Base-by-base conservation (phyloP, 53 echinoderm and acorn worm genomes). In the Hippasteria phrygiana region DNA sequence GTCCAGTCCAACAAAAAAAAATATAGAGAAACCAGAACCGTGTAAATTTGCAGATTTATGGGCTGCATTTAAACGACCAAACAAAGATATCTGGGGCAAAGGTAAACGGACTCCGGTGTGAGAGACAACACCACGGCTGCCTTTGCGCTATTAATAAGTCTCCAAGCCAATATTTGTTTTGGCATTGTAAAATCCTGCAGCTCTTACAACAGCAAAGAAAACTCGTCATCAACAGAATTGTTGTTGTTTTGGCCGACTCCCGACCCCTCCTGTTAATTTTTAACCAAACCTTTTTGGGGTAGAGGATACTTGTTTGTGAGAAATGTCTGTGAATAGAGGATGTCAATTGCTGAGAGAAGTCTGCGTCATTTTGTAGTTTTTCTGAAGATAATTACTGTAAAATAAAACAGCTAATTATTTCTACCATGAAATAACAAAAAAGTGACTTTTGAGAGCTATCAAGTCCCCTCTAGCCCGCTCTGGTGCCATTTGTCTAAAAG, bases 141-240 rank as follows among this genome's bases (percentile, higher is more conserved):
- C 50, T 48, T 31, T 31, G 76, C 76, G 47, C 78, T 78, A 78
- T 78, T 40, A 78, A 78, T 78, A 78, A 24, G 4, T 0, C n/a
- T 37, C 40, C 64, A 39, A 42, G 43, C 13, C 81, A 81, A 81
- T 81, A 81, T 81, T 81, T 64, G 43, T 37, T 1, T 43, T n/a
- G 37, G 62, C 80, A 80, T 80, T 80, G 80, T 80, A 63, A 41
- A 62, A 14, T 6, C 27, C 18, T 35, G 28, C 65, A 62, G 33
- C 33, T 54, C 35, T 39, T 20, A 27, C 32, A 76, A 38, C 55
- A 1, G 22, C 31, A 22, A 36, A 35, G 37, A n/a, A 14, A 16
- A 41, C 64, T 37, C 9, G 63, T 63, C 81, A 46, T 81, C 43
- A 81, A 81, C 81, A 81, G 27, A 43, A 11, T 42, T 63, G 81